Conservation (phyloP, 2,113 vertebrate genomes). For the Gymnocephalus cernua region DNA sequence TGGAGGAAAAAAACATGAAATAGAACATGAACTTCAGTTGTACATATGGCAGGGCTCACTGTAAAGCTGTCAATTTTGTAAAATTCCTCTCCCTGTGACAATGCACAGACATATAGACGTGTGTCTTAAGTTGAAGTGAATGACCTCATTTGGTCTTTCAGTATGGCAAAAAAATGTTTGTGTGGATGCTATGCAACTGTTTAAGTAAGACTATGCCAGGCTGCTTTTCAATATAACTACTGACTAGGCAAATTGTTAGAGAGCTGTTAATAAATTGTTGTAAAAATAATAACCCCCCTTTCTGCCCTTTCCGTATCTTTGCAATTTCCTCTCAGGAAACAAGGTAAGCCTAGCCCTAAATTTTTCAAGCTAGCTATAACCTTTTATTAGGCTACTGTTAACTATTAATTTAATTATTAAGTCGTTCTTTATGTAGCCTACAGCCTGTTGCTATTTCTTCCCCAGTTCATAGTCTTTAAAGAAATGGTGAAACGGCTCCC, state of each 20-base stretch:
- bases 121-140: slow-evolving; percentile 6
- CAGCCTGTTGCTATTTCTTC: neutral
- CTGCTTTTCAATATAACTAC: slow-evolving; percentile 13
- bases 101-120: neutral
- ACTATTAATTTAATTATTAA: too few species aligned
- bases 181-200: neutral
- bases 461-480: too few species aligned
- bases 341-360: too few species aligned
- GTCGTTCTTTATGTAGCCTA: too few species aligned
- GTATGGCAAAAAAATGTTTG: neutral
- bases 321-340: neutral
- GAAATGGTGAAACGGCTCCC: slow-evolving; percentile 8
- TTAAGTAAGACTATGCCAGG: neutral
- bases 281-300: neutral
- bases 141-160: slow-evolving; percentile 14
- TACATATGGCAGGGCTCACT: neutral
- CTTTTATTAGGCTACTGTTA: too few species aligned
- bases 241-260: slow-evolving; percentile 11
- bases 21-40: neutral
- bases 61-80: neutral
- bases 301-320: neutral
- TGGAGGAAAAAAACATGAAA: neutral
- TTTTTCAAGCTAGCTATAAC: too few species aligned
- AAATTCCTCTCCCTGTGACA: slow-evolving; percentile 1
- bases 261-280: neutral